Percentiles rank a stretch among this genome's conserved stretches.
Evolutionary conservation across 2,797 vertebrate species (phyloP).

Genomic region (Gambelia wislizenii): DNA sequence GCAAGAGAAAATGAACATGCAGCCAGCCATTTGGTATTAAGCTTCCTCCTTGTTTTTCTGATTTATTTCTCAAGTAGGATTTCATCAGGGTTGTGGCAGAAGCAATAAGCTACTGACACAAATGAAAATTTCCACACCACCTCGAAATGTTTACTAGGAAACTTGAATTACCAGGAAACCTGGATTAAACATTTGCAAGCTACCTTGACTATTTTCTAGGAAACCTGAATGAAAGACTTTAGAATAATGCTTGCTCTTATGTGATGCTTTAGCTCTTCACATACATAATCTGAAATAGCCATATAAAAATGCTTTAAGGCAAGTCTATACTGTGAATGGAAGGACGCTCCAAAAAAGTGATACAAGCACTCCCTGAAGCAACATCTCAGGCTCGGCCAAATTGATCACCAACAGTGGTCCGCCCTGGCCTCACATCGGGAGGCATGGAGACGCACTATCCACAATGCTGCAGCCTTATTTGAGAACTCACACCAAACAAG

Average conservation of each 20-base stretch:
- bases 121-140: not conserved
- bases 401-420: too few species aligned
- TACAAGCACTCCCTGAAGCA: too few species aligned
- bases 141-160: not conserved
- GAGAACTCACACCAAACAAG: too few species aligned
- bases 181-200: not conserved
- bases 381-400: too few species aligned
- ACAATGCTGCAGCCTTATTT: too few species aligned
- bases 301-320: not conserved
- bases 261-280: not conserved
- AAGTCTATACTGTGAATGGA: not conserved
- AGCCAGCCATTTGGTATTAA: slow-evolving; percentile 44
- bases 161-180: not conserved
- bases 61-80: slow-evolving; percentile 26
- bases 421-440: too few species aligned
- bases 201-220: not conserved
- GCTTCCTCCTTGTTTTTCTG: slow-evolving; percentile 44
- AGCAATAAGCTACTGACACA: slow-evolving; percentile 11
- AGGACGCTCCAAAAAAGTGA: too few species aligned
- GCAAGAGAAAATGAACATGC: slow-evolving; percentile 55
- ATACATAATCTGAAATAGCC: not conserved
- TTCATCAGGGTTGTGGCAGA: not conserved
- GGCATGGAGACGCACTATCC: too few species aligned
- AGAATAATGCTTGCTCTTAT: not conserved
- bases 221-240: not conserved